Conservation (phyloP, 2,797 vertebrate species). For the Phoebastria nigripes region DNA sequence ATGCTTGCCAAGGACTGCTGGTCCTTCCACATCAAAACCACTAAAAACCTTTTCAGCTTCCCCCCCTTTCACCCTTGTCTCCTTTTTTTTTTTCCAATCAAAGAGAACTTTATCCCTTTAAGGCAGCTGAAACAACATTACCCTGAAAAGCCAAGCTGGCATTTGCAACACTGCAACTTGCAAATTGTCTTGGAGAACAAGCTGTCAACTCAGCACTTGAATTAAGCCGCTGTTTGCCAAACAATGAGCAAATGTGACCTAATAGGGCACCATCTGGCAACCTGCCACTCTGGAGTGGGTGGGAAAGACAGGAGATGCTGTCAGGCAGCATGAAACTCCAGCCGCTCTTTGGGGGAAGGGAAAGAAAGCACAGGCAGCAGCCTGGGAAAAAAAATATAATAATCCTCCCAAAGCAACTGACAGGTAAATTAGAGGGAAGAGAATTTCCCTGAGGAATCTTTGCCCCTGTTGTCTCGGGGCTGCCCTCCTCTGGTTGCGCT, state of each 20-base stretch:
- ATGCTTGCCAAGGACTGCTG: not conserved
- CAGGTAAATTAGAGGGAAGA: not conserved
- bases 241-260: slow-evolving; percentile 68
- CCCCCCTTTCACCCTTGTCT: not conserved
- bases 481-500: not conserved
- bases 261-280: slow-evolving; percentile 66
- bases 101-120: slow-evolving; percentile 43
- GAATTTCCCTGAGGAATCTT: not conserved
- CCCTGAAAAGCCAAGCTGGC: slow-evolving; percentile 58
- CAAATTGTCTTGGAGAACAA: slow-evolving; percentile 68
- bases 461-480: not conserved
- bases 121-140: slow-evolving; percentile 57
- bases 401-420: not conserved
- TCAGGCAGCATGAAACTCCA: not conserved
- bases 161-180: slow-evolving; percentile 53
- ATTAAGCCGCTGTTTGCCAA: slow-evolving; percentile 67
- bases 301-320: slow-evolving; percentile 4
- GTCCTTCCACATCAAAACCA: not conserved
- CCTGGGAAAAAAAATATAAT: not conserved
- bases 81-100: not conserved
- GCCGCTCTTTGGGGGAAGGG: not conserved
- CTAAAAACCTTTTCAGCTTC: not conserved
- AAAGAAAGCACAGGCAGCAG: not conserved
- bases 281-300: slow-evolving; percentile 25
- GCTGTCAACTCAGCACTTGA: slow-evolving; percentile 71